These are phyloP conservation scores for Parnassius apollo DNA, from an alignment of 2,888 invertebrate genomes.

Conservation along the genomic window DNA sequence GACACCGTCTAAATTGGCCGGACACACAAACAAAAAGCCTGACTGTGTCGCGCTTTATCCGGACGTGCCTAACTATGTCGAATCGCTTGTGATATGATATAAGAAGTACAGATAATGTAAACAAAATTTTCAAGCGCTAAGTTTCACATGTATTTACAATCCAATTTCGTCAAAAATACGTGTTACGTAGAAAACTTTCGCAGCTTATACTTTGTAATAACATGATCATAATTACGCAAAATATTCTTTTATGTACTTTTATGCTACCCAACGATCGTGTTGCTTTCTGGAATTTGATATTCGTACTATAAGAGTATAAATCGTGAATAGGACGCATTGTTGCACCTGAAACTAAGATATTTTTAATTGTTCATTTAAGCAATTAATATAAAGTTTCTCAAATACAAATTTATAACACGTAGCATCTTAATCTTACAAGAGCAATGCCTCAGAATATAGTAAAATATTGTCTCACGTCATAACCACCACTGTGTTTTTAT, in stretches of 20 bases:
- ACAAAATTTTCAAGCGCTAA: neutral
- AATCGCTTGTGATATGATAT: too few relatives aligned
- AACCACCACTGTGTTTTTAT: too few relatives aligned
- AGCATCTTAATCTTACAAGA: too few relatives aligned
- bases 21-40: too few relatives aligned
- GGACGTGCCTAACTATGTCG: too few relatives aligned
- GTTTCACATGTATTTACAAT: slow-evolving; percentile 1
- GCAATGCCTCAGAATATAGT: too few relatives aligned
- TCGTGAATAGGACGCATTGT: neutral
- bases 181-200: slow-evolving; percentile 1
- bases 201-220: slow-evolving; percentile 1
- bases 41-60: too few relatives aligned
- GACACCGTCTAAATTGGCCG: too few relatives aligned
- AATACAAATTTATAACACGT: too few relatives aligned
- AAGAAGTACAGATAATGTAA: neutral
- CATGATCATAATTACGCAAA: slow-evolving; percentile 6
- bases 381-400: too few relatives aligned
- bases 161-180: slow-evolving; percentile 13
- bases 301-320: neutral
- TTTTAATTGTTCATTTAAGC: too few relatives aligned
- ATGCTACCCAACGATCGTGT: slow-evolving; percentile 4
- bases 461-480: too few relatives aligned
- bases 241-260: slow-evolving; percentile 16
- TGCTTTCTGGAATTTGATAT: neutral
- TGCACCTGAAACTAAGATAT: neutral